phyloP scores from a whole-genome alignment of 2,797 vertebrate species.

The Paramormyrops hopkinsi region DNA sequence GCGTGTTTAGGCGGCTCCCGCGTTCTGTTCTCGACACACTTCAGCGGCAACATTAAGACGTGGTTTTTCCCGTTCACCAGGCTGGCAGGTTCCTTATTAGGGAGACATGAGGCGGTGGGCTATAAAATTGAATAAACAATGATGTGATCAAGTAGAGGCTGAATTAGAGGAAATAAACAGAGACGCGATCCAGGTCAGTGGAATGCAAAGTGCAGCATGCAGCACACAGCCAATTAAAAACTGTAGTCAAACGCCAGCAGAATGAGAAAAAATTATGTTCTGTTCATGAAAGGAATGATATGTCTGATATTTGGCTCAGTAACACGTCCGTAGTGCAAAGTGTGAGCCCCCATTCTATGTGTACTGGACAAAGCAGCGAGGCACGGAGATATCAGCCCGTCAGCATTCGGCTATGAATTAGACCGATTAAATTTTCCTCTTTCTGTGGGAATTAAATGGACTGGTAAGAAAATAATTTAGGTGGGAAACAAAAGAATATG shows the following conservation, averaged over 20 bases:
- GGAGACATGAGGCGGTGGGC: not conserved
- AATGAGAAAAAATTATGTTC: not conserved
- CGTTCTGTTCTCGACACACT: not conserved
- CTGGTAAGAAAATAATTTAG: constrained; percentile 7
- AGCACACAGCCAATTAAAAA: not conserved
- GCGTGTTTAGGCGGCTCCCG: not conserved
- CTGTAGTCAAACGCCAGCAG: not conserved
- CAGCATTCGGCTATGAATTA: not conserved
- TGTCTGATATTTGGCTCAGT: not conserved
- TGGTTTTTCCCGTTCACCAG: not conserved
- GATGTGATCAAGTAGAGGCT: not conserved
- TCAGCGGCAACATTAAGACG: not conserved
- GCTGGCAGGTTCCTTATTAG: not conserved
- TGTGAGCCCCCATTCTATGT: not conserved
- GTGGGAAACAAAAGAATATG: not conserved
- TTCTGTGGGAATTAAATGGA: not conserved
- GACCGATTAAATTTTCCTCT: not conserved
- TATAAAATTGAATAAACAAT: not conserved
- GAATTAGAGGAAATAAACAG: not conserved
- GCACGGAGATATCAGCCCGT: not conserved
- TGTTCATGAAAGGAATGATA: not conserved
- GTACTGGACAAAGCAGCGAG: not conserved
- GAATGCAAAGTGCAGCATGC: not conserved
- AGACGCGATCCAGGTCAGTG: not conserved
- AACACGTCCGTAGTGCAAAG: not conserved